phyloP scores from a whole-genome alignment of 2,113 vertebrate genomes.

The Dipodomys merriami region DNA sequence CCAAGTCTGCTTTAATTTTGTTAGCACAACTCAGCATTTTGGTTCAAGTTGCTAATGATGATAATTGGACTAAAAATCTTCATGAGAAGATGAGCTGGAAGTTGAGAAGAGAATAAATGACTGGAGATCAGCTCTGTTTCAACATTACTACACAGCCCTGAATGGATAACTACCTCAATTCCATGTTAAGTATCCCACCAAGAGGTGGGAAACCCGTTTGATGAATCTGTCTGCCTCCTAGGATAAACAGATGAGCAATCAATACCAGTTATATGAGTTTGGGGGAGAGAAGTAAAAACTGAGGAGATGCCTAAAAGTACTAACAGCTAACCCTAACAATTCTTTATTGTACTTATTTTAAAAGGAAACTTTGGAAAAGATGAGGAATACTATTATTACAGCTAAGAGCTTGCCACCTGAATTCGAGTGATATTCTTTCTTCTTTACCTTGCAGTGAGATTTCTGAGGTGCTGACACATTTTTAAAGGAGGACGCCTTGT shows the following conservation, averaged over 20 bases:
- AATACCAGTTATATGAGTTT: neutral
- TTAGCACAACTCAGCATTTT: constrained; percentile 62
- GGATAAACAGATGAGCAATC: neutral
- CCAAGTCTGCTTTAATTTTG: constrained; percentile 49
- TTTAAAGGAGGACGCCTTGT: neutral
- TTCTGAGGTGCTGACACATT: too few species aligned
- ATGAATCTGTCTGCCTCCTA: constrained; percentile 5
- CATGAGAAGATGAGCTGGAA: constrained; percentile 54
- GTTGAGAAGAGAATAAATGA: neutral
- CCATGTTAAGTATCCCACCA: constrained; percentile 38
- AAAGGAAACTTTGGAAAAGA: neutral
- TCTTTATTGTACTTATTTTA: constrained; percentile 6
- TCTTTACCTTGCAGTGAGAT: too few species aligned
- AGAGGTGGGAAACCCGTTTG: constrained; percentile 11
- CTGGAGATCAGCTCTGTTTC: constrained; percentile 5
- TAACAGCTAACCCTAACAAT: neutral
- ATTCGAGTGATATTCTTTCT: too few species aligned
- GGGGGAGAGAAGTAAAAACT: neutral
- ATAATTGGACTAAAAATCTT: constrained; percentile 49
- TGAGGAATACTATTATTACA: neutral
- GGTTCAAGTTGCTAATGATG: constrained; percentile 65
- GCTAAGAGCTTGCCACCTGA: too few species aligned
- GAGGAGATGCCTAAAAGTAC: constrained; percentile 40
- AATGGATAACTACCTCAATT: neutral
- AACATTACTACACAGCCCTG: neutral